A percentile compares a stretch with the other conserved stretches of the same genome.
These are phyloP conservation scores for Holacanthus passer DNA, from an alignment of 2,113 vertebrate genomes.

Conservation along the genomic window DNA sequence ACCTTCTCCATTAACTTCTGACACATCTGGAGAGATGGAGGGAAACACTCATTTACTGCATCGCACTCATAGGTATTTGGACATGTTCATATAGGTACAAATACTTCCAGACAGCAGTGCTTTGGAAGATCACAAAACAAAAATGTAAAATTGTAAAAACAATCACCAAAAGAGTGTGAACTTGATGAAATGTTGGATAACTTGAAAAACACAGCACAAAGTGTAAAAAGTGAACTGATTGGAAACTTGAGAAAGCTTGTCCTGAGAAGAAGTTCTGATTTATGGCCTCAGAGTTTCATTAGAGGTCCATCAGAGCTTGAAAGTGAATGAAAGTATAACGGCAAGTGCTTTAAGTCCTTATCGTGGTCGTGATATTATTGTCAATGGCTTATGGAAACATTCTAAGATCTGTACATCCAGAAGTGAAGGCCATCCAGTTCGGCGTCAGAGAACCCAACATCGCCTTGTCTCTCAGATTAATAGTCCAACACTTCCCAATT, in stretches of 20 bases:
- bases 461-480: conserved; percentile 63
- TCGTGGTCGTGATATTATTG: neutral
- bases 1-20: conserved; percentile 78
- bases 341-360: neutral
- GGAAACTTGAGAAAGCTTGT: neutral
- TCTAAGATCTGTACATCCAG: neutral
- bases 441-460: conserved; percentile 34
- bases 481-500: conserved; percentile 80
- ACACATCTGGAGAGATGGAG: conserved; percentile 62
- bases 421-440: neutral
- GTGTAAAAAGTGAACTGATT: neutral
- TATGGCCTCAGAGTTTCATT: conserved; percentile 2
- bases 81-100: neutral
- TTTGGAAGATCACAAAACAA: too few species aligned
- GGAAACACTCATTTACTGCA: conserved; percentile 47
- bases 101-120: neutral
- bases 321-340: neutral
- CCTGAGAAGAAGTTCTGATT: conserved; percentile 1
- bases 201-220: neutral
- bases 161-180: neutral
- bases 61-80: conserved; percentile 5
- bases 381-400: conserved; percentile 6
- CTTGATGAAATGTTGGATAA: neutral
- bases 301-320: conserved; percentile 4
- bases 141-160: too few species aligned